Conservation (phyloP, 2,113 vertebrate species). For the Daphoenositta chrysoptera region DNA sequence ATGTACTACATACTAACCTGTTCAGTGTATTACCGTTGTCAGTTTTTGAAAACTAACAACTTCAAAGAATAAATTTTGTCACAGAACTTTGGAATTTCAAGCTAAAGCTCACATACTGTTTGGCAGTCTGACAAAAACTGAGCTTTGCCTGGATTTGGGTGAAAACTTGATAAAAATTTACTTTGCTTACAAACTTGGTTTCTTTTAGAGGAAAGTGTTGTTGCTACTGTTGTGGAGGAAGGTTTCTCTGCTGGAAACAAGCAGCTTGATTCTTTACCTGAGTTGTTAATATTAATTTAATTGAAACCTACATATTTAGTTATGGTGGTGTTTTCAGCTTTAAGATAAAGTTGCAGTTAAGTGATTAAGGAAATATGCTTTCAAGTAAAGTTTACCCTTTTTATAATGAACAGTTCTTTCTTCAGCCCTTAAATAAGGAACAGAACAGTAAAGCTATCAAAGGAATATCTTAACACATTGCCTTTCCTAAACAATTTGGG, state of each 20-base stretch:
- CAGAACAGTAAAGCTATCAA: neutral
- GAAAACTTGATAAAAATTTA: neutral
- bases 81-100: neutral
- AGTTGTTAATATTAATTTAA: neutral
- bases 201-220: neutral
- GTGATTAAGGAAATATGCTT: neutral
- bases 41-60: neutral
- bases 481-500: constrained; percentile 1
- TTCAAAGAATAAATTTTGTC: neutral
- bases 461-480: neutral
- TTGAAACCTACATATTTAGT: neutral
- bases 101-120: neutral
- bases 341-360: neutral
- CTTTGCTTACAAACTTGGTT: neutral
- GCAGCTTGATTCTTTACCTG: neutral
- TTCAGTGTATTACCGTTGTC: neutral
- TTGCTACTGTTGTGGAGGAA: neutral
- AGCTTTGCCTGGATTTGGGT: neutral
- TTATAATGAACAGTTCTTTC: neutral
- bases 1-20: neutral
- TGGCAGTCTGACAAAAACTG: neutral
- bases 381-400: neutral
- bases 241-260: neutral
- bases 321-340: neutral
- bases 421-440: neutral